These are phyloP conservation scores for Ictalurus furcatus DNA, from an alignment of 2,113 vertebrate genomes.

Conservation along the genomic window DNA sequence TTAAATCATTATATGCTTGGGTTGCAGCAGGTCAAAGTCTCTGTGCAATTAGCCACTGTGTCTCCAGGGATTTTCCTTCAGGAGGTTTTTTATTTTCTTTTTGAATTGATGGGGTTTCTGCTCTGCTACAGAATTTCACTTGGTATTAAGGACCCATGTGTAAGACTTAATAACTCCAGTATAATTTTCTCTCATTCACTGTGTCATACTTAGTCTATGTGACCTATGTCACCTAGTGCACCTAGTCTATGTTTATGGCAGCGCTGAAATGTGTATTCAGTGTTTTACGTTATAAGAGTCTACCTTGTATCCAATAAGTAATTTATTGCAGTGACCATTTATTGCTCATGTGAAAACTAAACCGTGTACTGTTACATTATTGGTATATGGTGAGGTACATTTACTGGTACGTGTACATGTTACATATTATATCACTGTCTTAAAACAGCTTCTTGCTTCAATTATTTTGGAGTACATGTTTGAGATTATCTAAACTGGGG, in stretches of 20 bases:
- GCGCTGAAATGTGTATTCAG: neutral
- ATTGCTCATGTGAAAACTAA: neutral
- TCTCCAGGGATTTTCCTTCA: neutral
- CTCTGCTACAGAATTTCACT: neutral
- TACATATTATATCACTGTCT: neutral
- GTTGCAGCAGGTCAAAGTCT: neutral
- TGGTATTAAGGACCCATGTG: neutral
- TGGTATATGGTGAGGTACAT: too few relatives aligned
- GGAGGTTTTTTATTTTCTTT: neutral
- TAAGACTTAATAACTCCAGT: neutral
- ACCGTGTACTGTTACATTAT: neutral
- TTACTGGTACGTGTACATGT: too few relatives aligned
- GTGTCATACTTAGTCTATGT: neutral
- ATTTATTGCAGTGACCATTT: too few relatives aligned
- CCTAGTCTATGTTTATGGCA: neutral
- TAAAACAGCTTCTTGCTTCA: neutral
- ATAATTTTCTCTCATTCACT: neutral
- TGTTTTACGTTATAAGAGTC: neutral
- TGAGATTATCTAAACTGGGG: neutral
- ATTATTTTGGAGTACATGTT: neutral
- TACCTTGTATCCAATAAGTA: too few relatives aligned
- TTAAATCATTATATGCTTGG: neutral
- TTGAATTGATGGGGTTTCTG: neutral
- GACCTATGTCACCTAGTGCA: neutral
- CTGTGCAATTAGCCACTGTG: neutral